Evolutionary conservation across 2,888 invertebrate species (phyloP).

Genomic region (Julus scanicus): DNA sequence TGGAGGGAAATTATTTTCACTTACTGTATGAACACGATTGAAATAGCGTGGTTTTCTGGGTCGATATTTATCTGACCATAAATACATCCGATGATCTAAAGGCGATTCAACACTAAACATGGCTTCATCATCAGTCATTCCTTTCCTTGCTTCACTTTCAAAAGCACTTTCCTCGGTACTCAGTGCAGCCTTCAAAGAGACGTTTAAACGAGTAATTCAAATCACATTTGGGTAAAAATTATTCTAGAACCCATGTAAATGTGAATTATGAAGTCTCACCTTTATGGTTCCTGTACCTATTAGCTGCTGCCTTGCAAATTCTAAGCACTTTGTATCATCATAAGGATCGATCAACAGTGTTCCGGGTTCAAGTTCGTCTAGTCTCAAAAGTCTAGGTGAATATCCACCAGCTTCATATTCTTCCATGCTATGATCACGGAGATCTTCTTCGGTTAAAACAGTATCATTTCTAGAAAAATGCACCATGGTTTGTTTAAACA

Average conservation of each 20-base stretch:
- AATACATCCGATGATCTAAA: slow-evolving; percentile 85
- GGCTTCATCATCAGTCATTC: slow-evolving; percentile 87
- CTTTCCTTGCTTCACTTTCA: slow-evolving; percentile 83
- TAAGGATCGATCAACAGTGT: slow-evolving; percentile 80
- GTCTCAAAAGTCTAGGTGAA: slow-evolving; percentile 78
- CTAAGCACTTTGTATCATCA: slow-evolving; percentile 80
- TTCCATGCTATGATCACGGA: slow-evolving; percentile 70
- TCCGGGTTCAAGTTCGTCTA: slow-evolving; percentile 77
- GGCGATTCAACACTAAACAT: slow-evolving; percentile 91
- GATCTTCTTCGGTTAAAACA: slow-evolving; percentile 69
- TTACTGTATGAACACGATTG: slow-evolving; percentile 76
- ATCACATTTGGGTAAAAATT: too few relatives aligned
- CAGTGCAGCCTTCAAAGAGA: slow-evolving; percentile 66
- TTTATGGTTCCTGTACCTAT: slow-evolving; percentile 71
- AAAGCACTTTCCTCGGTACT: slow-evolving; percentile 76
- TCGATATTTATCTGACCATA: slow-evolving; percentile 98
- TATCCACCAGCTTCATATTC: slow-evolving; percentile 86
- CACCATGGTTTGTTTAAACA: too few relatives aligned
- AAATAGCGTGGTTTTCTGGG: slow-evolving; percentile 98
- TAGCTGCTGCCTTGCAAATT: slow-evolving; percentile 78
- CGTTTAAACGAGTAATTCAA: too few relatives aligned
- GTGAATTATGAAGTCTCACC: slow-evolving; percentile 63
- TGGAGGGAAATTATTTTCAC: not conserved
- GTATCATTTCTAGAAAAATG: slow-evolving; percentile 60
- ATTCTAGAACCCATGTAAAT: too few relatives aligned